Conservation (phyloP, 1,140 invertebrate genomes). For the Oppia nitens region DNA sequence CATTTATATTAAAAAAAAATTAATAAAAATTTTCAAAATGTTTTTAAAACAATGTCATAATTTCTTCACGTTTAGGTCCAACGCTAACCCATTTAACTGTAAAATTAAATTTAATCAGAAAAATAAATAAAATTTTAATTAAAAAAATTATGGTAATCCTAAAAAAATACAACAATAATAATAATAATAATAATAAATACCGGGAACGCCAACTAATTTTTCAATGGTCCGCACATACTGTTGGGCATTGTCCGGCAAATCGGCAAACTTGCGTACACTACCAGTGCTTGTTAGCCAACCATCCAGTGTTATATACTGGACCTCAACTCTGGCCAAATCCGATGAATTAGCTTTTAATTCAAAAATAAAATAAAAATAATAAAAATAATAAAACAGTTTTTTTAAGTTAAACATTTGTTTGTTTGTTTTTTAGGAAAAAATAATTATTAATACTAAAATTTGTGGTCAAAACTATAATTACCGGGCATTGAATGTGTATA, state of each 20-base stretch:
- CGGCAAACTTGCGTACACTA: constrained; percentile 56
- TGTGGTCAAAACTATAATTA: too few relatives aligned
- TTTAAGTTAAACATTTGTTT: too few relatives aligned
- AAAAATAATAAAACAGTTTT: background rate
- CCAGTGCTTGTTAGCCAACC: constrained; percentile 76
- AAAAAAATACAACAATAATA: background rate
- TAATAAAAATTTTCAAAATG: too few relatives aligned
- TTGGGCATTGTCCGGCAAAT: constrained; percentile 72
- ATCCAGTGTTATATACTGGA: constrained; percentile 73
- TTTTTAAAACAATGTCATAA: constrained; percentile 36
- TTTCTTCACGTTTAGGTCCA: constrained; percentile 65
- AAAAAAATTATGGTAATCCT: too few relatives aligned
- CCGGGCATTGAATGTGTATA: constrained; percentile 32
- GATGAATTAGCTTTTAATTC: constrained; percentile 30
- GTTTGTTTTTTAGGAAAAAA: background rate
- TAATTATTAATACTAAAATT: constrained; percentile 18
- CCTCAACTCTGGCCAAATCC: constrained; percentile 39
- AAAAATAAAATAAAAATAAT: background rate
- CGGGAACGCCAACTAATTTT: constrained; percentile 62
- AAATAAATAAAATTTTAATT: too few relatives aligned
- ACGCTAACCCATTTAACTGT: constrained; percentile 92
- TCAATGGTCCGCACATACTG: constrained; percentile 73
- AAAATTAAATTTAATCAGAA: constrained; percentile 25
- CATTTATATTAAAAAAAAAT: too few relatives aligned
- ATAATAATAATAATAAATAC: constrained; percentile 33